A percentile compares a stretch with the other conserved stretches of the same genome.
phyloP scores from a whole-genome alignment of 2,113 vertebrate species.

The Eurypyga helias region DNA sequence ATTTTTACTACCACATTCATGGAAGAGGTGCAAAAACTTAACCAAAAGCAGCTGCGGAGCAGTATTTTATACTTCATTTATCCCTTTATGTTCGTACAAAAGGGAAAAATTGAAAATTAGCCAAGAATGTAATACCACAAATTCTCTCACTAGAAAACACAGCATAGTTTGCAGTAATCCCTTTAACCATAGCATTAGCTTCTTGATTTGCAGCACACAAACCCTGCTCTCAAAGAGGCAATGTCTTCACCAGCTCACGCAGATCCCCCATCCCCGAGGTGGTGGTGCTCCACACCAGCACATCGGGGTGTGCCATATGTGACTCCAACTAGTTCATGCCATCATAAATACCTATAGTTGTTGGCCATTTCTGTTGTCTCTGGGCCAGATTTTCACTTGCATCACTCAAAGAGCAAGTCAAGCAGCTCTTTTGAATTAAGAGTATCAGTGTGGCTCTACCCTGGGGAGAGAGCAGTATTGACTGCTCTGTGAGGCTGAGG shows the following conservation, averaged over 20 bases:
- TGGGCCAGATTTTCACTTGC: neutral
- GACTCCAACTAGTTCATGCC: rapidly evolving
- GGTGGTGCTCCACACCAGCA: neutral
- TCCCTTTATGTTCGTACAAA: slow-evolving; percentile 25
- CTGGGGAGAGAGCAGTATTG: rapidly evolving
- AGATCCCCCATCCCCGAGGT: rapidly evolving
- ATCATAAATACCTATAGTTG: rapidly evolving
- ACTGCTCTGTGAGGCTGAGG: rapidly evolving
- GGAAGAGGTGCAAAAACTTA: neutral
- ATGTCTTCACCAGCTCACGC: rapidly evolving
- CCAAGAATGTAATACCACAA: neutral
- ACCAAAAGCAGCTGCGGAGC: neutral
- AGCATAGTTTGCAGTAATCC: neutral
- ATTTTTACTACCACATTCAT: neutral
- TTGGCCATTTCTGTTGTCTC: neutral
- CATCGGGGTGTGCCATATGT: rapidly evolving
- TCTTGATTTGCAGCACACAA: neutral
- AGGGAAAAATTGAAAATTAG: slow-evolving; percentile 12
- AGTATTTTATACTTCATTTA: neutral
- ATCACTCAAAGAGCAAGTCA: neutral
- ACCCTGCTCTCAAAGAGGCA: rapidly evolving
- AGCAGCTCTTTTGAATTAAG: neutral
- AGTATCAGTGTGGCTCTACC: rapidly evolving
- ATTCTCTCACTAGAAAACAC: neutral
- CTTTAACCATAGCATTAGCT: neutral